These are phyloP conservation scores for Rhinichthys osculus DNA, from an alignment of 2,797 vertebrate species.

Conservation along the genomic window DNA sequence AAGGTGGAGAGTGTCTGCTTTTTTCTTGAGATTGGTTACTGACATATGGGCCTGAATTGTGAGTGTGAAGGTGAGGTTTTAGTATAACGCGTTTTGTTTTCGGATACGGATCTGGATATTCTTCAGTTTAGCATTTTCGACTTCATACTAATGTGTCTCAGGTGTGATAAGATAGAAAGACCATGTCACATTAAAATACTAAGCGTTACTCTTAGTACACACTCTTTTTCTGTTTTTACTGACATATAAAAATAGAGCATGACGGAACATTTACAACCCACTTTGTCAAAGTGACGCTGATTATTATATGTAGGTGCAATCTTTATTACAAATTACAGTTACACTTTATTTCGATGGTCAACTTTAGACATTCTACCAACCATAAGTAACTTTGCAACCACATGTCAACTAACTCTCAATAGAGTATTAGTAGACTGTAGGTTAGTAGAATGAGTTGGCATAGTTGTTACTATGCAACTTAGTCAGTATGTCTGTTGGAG, in stretches of 20 bases:
- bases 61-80: background rate
- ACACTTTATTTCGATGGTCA: background rate
- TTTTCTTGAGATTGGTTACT: background rate
- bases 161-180: background rate
- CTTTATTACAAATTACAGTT: background rate
- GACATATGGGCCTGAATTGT: background rate
- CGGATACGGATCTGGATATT: background rate
- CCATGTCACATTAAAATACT: background rate
- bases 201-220: background rate
- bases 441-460: background rate
- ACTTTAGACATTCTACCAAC: background rate
- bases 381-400: background rate
- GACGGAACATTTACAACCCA: background rate
- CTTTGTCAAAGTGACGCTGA: background rate
- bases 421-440: background rate
- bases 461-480: background rate
- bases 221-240: background rate
- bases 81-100: background rate
- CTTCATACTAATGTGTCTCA: background rate
- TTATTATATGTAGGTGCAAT: background rate
- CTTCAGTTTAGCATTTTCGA: background rate
- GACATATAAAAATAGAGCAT: background rate
- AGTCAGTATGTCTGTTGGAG: background rate
- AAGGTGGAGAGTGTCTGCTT: constrained; percentile 5
- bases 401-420: background rate